Evolutionary conservation across 2,797 vertebrate species (phyloP).

Genomic region (Novumbra hubbsi): DNA sequence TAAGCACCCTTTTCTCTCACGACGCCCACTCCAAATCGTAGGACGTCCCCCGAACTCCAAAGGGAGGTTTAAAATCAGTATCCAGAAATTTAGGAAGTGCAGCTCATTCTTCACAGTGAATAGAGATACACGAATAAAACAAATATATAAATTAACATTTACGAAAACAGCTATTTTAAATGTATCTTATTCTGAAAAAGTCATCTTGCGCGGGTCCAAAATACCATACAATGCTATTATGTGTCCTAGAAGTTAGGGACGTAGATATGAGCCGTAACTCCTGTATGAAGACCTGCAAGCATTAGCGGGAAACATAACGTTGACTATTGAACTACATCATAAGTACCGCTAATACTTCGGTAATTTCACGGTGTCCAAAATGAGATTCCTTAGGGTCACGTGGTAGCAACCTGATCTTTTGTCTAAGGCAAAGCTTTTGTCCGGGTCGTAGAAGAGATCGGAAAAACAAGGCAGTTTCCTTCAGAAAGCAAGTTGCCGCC

Average conservation of each 20-base stretch:
- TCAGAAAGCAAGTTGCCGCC: neutral
- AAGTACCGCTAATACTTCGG: neutral
- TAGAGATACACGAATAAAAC: neutral
- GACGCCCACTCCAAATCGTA: constrained; percentile 8
- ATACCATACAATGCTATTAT: neutral
- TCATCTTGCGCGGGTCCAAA: neutral
- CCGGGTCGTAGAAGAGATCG: constrained; percentile 50
- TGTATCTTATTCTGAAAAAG: neutral
- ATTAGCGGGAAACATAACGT: too few relatives aligned
- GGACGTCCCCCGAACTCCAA: constrained; percentile 28
- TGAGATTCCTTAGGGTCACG: constrained; percentile 64
- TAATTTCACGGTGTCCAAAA: neutral
- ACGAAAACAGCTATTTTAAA: neutral
- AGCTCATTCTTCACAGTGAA: neutral
- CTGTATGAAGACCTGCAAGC: too few relatives aligned
- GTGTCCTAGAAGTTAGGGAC: neutral
- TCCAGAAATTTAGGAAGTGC: neutral
- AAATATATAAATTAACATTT: neutral
- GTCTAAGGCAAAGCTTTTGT: constrained; percentile 52
- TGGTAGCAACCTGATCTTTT: constrained; percentile 59
- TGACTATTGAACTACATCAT: neutral
- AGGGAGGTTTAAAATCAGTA: constrained; percentile 5
- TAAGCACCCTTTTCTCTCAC: constrained; percentile 8
- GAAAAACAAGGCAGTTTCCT: constrained; percentile 30
- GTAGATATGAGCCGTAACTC: too few relatives aligned